A percentile compares a stretch with the other conserved stretches of the same genome.
Conservation (phyloP, 2,113 vertebrate species). For the Notarius quadriscutis region DNA sequence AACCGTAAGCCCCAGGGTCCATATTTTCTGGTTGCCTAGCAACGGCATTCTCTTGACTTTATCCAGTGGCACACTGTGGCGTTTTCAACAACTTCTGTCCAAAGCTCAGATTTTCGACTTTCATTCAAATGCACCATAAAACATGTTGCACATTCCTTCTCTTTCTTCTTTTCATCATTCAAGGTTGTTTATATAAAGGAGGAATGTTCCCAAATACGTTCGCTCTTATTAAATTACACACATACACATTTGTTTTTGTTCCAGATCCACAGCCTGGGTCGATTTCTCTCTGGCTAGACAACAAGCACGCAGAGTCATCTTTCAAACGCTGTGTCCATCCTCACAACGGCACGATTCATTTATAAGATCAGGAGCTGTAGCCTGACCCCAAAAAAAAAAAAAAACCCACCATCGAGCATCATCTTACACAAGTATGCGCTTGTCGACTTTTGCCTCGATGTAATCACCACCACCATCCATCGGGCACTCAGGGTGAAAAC, state of each 20-base stretch:
- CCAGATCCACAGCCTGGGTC: neutral
- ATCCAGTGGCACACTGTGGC: no score
- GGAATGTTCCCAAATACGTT: neutral
- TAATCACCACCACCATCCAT: neutral
- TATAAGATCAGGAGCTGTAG: conserved; percentile 34
- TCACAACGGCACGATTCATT: neutral
- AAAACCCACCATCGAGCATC: neutral
- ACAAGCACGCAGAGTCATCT: conserved; percentile 17
- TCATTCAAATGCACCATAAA: neutral
- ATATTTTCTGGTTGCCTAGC: neutral
- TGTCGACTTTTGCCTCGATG: neutral
- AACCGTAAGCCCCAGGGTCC: neutral
- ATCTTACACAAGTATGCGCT: neutral
- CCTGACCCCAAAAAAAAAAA: conserved; percentile 30
- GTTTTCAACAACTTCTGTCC: neutral
- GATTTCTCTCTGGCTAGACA: neutral
- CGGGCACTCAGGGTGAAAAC: neutral
- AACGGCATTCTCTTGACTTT: neutral
- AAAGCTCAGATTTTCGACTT: neutral
- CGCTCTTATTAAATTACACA: neutral
- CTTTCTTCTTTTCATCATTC: neutral
- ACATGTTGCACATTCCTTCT: neutral
- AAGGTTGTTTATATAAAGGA: neutral
- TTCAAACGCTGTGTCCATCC: conserved; percentile 7
- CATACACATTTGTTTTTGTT: neutral